Conservation (phyloP, 2,888 invertebrate genomes). For the Pseudoips prasinana region DNA sequence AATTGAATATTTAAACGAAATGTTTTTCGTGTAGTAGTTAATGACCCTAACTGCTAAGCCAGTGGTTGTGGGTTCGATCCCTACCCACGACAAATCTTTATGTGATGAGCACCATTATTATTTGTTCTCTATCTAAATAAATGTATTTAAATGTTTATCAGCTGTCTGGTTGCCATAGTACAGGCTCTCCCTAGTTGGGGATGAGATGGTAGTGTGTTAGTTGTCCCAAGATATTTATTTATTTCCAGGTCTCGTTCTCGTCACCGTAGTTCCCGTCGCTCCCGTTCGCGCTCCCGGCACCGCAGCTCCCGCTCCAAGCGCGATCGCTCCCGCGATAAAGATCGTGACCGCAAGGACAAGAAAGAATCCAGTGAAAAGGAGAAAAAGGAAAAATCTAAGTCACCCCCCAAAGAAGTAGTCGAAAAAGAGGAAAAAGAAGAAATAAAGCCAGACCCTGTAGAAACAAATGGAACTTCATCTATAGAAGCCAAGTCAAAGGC, state of each 20-base stretch:
- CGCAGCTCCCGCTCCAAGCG: slow-evolving; percentile 79
- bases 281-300: slow-evolving; percentile 75
- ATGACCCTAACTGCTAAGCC: no score
- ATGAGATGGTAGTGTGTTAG: no score
- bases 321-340: slow-evolving; percentile 63
- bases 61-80: no score
- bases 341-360: slow-evolving; percentile 54
- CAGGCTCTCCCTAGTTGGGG: no score
- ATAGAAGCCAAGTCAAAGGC: slow-evolving; percentile 55
- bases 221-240: no score
- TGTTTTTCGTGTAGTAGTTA: no score
- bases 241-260: slow-evolving; percentile 76
- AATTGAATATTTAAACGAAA: no score
- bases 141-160: no score
- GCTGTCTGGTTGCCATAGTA: no score
- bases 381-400: slow-evolving; percentile 60
- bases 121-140: no score
- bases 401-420: slow-evolving; percentile 48
- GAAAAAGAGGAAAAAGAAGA: slow-evolving; percentile 56
- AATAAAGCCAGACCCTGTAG: slow-evolving; percentile 49
- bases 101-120: no score
- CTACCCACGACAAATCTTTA: no score
- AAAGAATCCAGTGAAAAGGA: slow-evolving; percentile 51
- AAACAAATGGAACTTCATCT: slow-evolving; percentile 55
- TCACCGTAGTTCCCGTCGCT: slow-evolving; percentile 82